Percentiles rank a stretch among this genome's conserved stretches.
These are phyloP conservation scores for Schlechtendalia chinensis DNA, from an alignment of 1,140 invertebrate species.

Conservation along the genomic window DNA sequence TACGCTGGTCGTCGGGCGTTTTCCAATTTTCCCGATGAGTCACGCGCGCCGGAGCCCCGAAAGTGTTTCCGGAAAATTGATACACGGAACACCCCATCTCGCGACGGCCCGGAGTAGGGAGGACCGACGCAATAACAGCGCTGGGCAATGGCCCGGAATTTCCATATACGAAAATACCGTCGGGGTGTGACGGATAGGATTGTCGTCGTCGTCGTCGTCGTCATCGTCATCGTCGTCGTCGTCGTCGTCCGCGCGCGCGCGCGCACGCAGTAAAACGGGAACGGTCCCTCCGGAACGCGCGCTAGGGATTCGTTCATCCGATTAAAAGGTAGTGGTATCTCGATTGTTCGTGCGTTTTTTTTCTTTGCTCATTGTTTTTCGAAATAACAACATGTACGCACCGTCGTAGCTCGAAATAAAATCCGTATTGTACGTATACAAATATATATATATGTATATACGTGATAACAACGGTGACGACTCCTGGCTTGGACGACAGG, in stretches of 20 bases:
- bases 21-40: slow-evolving; percentile 48
- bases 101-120: not conserved
- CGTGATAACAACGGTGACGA: too few relatives aligned
- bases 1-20: slow-evolving; percentile 3
- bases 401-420: too few relatives aligned
- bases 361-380: too few relatives aligned
- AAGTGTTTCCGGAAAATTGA: slow-evolving; percentile 48
- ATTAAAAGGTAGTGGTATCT: not conserved
- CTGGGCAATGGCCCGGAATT: slow-evolving; percentile 48
- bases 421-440: too few relatives aligned
- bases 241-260: not conserved
- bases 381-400: too few relatives aligned
- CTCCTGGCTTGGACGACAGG: too few relatives aligned
- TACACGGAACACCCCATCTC: slow-evolving; percentile 33
- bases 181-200: slow-evolving; percentile 46
- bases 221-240: too few relatives aligned
- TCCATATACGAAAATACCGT: slow-evolving; percentile 30
- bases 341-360: not conserved
- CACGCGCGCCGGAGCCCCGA: slow-evolving; percentile 2
- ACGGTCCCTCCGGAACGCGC: not conserved
- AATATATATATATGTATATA: too few relatives aligned
- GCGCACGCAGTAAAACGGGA: not conserved
- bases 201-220: slow-evolving; percentile 23
- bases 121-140: slow-evolving; percentile 28
- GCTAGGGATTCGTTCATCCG: slow-evolving; percentile 11